These are phyloP conservation scores for Caretta caretta DNA, from an alignment of 2,113 vertebrate genomes.

Conservation along the genomic window DNA sequence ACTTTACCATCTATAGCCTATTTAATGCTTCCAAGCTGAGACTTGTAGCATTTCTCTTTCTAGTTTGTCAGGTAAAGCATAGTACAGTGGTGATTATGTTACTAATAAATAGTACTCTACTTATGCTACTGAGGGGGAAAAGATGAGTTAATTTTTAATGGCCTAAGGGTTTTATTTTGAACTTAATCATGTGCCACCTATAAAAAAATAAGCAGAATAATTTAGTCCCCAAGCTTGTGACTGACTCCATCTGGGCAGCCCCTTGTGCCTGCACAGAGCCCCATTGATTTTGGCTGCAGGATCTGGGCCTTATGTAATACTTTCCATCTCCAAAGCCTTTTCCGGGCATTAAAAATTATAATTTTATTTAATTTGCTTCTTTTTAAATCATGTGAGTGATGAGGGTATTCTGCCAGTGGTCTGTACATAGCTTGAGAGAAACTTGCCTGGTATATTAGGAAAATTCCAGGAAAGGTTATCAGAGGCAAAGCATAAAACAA, in stretches of 20 bases:
- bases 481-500: not conserved
- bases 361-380: slow-evolving; percentile 23
- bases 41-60: no score
- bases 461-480: slow-evolving; percentile 23
- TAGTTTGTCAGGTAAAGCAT: no score
- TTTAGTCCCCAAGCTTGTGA: not conserved
- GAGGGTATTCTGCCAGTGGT: slow-evolving; percentile 10
- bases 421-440: not conserved
- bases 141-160: no score
- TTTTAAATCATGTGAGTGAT: not conserved
- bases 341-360: not conserved
- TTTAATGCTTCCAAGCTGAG: no score
- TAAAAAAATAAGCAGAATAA: not conserved
- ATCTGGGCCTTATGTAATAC: slow-evolving; percentile 45
- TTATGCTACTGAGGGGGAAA: no score
- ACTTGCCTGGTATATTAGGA: not conserved
- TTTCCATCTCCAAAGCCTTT: slow-evolving; percentile 10
- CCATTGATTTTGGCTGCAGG: not conserved
- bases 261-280: not conserved
- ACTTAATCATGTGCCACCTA: no score
- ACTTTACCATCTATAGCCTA: no score
- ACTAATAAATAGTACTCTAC: no score
- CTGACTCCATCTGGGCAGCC: not conserved
- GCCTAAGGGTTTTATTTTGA: no score
- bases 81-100: no score